Evolutionary conservation across 2,113 vertebrate genomes (phyloP).

Genomic region (Merops nubicus): DNA sequence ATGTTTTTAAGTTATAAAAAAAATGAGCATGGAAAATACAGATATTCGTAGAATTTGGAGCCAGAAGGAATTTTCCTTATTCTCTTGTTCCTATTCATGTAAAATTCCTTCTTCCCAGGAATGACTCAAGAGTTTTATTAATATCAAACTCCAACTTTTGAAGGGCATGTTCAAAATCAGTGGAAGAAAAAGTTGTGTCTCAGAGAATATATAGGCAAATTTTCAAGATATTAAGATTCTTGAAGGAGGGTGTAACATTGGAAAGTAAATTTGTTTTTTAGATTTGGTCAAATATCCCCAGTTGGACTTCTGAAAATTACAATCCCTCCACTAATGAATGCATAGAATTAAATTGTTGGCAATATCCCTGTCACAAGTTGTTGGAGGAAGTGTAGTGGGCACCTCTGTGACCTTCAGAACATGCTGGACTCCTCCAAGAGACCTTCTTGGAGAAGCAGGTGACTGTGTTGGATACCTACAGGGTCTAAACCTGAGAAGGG

Average conservation of each 20-base stretch:
- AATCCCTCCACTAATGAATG: background rate
- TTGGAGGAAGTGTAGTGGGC: background rate
- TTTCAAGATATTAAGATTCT: background rate
- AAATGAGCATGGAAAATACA: background rate
- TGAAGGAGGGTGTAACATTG: background rate
- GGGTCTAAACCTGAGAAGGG: background rate
- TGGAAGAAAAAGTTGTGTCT: rapidly evolving
- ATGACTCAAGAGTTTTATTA: background rate
- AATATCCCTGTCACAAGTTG: rapidly evolving
- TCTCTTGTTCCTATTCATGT: background rate
- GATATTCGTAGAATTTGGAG: background rate
- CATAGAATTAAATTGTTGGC: background rate
- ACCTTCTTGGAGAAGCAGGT: background rate
- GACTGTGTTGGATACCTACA: background rate
- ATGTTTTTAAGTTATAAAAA: background rate
- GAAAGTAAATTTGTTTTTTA: background rate
- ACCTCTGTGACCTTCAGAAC: background rate
- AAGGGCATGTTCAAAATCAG: background rate
- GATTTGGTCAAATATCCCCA: background rate
- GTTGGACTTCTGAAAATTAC: background rate
- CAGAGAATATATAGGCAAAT: background rate
- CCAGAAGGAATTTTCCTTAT: background rate
- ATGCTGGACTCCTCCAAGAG: background rate
- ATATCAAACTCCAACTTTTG: background rate
- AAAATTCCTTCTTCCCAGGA: background rate